Base-by-base conservation (phyloP, 2,888 invertebrate genomes). In the Panorpa germanica region DNA sequence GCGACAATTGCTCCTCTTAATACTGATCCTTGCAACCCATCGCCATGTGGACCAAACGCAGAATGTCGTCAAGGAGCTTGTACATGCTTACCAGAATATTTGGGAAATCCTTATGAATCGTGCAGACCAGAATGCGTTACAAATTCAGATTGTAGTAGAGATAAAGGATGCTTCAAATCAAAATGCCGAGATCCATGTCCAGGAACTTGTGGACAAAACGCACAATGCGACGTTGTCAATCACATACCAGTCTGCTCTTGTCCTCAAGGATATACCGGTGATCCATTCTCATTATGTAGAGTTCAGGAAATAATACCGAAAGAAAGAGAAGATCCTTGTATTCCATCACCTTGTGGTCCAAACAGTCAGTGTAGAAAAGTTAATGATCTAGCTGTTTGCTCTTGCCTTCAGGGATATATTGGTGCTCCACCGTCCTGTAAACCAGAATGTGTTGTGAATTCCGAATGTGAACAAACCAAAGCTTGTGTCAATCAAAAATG, bases 41-140 rank as follows among this genome's bases (percentile, higher is more conserved):
- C 72, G 28, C 80, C 81, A 2, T 86, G 86, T 45, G 80, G 78
- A 4, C 62, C 73, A 7, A 76, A 77, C 45, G 71, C 78, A 23
- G 57, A 66, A 40, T 77, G 74, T 43, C 60, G 61, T 28, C 61
- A 70, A 36, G 73, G 71, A 13, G 57, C 68, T 32, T 82, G 82
- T 45, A 65, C 68, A 5, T 83, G 82, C 46, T 59, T 70, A 22
- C 55, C 67, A 3, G 70, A 72, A 27, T 78, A 76, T 41, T 62
- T 73, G 29, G 83, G 83, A 9, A 65, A 71, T 36, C 75, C 81
- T 4, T 68, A 66, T 35, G 59, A 61, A 2, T 55, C 48, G 40
- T 80, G 78, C 45, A 60, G 76, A 36, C 77, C 77, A 5, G 78
- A 80, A 53, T 80, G 78, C 44, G 65, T 70, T 1, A 65, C 69